Conservation (phyloP, 92 coral and sea anemone species). For the Blastomussa wellsi region DNA sequence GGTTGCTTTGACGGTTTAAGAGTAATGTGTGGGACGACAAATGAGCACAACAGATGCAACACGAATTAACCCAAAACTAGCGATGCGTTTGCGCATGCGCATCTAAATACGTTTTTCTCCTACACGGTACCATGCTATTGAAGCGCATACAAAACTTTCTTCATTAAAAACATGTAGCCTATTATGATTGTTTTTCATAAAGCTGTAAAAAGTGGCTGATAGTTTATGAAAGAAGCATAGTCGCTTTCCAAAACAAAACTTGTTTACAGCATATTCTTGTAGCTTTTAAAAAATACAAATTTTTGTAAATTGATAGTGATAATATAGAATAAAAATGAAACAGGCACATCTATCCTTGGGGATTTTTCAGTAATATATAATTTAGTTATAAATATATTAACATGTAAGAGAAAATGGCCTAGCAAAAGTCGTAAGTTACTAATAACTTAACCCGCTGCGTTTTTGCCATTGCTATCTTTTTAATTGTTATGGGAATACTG, state of each 20-base stretch:
- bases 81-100: constrained; percentile 51
- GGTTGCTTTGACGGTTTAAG: background rate
- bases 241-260: background rate
- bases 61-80: constrained; percentile 33
- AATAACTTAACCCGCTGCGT: constrained; percentile 32
- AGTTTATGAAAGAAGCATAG: background rate
- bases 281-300: background rate
- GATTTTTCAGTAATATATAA: background rate
- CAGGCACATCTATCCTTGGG: background rate
- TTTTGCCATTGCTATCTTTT: constrained; percentile 6
- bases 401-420: constrained; percentile 8
- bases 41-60: constrained; percentile 20
- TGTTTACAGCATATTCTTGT: background rate
- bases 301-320: background rate
- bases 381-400: background rate
- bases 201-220: background rate
- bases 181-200: background rate
- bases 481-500: constrained; percentile 6
- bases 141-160: background rate
- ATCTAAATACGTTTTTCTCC: background rate
- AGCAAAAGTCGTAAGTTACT: constrained; percentile 7
- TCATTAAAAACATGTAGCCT: background rate
- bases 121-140: background rate
- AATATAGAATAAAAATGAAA: background rate
- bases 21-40: constrained; percentile 34